Conservation (phyloP, 1,140 invertebrate genomes). For the Leptestheria dahalacensis region DNA sequence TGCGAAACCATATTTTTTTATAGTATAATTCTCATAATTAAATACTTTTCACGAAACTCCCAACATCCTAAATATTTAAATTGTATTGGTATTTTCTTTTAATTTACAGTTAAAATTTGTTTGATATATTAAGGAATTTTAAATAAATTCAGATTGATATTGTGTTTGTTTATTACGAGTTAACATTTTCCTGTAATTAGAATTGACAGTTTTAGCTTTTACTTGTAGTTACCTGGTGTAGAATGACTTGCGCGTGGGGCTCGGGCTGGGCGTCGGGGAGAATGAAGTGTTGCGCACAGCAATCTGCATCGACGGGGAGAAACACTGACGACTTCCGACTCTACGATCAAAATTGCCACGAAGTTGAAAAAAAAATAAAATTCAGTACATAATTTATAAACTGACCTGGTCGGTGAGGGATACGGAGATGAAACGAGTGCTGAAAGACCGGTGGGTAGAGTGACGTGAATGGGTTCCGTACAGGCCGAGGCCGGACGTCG, state of each 20-base stretch:
- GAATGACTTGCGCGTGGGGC: slow-evolving; percentile 62
- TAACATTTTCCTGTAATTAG: no score
- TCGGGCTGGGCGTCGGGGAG: slow-evolving; percentile 46
- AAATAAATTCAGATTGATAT: no score
- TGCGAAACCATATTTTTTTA: no score
- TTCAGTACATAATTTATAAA: not conserved
- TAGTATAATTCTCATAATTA: no score
- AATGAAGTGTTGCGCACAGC: slow-evolving; percentile 37
- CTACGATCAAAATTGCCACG: not conserved
- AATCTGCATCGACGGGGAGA: slow-evolving; percentile 43
- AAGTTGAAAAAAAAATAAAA: not conserved
- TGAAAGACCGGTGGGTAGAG: slow-evolving; percentile 11
- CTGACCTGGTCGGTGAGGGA: slow-evolving; percentile 11
- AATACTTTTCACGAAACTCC: no score
- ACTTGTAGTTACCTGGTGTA: slow-evolving; percentile 38
- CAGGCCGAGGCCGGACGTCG: slow-evolving; percentile 10
- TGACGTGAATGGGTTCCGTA: slow-evolving; percentile 12
- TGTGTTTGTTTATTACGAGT: no score
- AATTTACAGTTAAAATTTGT: no score
- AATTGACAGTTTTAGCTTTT: not conserved
- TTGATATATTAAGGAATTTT: no score
- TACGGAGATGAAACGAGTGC: slow-evolving; percentile 10
- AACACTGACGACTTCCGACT: slow-evolving; percentile 39
- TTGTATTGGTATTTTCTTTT: no score
- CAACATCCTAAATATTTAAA: no score